Percentiles rank a stretch among this genome's conserved stretches.
These are phyloP conservation scores for Ennomos quercinarius DNA, from an alignment of 2,888 invertebrate species.

Conservation along the genomic window DNA sequence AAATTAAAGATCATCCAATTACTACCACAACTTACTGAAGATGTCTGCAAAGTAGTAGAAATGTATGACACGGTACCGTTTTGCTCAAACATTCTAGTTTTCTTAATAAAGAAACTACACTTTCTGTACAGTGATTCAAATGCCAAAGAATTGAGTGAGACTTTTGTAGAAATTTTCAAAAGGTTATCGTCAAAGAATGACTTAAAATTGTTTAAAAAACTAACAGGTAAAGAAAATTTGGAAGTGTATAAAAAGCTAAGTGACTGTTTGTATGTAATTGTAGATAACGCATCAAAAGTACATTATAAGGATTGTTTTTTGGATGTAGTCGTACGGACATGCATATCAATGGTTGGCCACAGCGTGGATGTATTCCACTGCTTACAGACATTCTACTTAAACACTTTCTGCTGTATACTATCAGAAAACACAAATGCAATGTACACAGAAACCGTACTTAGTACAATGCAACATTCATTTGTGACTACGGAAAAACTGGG, in stretches of 20 bases:
- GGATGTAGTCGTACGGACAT: slow-evolving; percentile 45
- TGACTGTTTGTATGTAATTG: slow-evolving; percentile 66
- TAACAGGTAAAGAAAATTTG: slow-evolving; percentile 50
- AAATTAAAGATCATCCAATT: slow-evolving; percentile 59
- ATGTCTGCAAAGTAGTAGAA: slow-evolving; percentile 57
- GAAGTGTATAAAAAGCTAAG: slow-evolving; percentile 66
- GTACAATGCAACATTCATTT: slow-evolving; percentile 54
- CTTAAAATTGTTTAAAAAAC: slow-evolving; percentile 52
- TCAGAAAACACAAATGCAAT: slow-evolving; percentile 43
- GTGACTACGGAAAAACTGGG: slow-evolving; percentile 61
- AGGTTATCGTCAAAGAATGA: slow-evolving; percentile 52
- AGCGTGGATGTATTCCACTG: slow-evolving; percentile 61
- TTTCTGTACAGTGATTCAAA: slow-evolving; percentile 55
- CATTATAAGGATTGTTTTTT: slow-evolving; percentile 54
- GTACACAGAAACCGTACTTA: slow-evolving; percentile 55
- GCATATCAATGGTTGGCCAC: slow-evolving; percentile 57
- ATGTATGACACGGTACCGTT: slow-evolving; percentile 67
- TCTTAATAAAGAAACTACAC: slow-evolving; percentile 66
- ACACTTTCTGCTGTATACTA: slow-evolving; percentile 61
- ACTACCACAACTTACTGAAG: slow-evolving; percentile 63
- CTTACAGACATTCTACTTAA: slow-evolving; percentile 65
- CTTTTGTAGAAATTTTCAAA: slow-evolving; percentile 58
- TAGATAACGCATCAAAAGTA: slow-evolving; percentile 61
- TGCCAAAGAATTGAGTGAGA: slow-evolving; percentile 52
- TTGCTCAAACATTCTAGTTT: slow-evolving; percentile 56